Evolutionary conservation across 2,888 invertebrate species (phyloP).

Genomic region (Ametastegia equiseti): DNA sequence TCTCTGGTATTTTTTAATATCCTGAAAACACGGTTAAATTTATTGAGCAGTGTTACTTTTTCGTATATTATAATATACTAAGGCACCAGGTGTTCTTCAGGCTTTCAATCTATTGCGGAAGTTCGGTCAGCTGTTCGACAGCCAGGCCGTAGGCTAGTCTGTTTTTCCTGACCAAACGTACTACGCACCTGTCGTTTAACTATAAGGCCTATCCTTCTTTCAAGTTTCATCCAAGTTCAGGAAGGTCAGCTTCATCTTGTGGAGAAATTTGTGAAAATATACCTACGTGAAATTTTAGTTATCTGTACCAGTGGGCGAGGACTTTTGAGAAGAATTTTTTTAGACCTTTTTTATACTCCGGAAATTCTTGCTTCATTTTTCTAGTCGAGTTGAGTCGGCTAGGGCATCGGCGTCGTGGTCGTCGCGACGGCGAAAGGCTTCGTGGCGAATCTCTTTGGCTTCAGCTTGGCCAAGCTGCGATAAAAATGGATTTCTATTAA

Average conservation of each 20-base stretch:
- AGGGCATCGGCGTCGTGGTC: not conserved
- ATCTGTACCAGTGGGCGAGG: too few relatives aligned
- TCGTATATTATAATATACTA: too few relatives aligned
- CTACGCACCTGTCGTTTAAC: constrained; percentile 30
- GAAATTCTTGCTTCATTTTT: not conserved
- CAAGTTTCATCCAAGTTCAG: not conserved
- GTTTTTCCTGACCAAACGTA: not conserved
- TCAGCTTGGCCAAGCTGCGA: constrained; percentile 16
- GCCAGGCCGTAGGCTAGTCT: not conserved
- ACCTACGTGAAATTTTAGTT: too few relatives aligned
- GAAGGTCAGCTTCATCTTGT: not conserved
- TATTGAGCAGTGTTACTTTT: not conserved
- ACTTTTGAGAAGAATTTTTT: not conserved
- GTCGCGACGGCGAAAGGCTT: constrained; percentile 20
- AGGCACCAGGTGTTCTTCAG: constrained; percentile 24
- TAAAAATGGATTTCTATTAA: constrained; percentile 35
- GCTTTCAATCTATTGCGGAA: constrained; percentile 40
- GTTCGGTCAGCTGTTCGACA: constrained; percentile 46
- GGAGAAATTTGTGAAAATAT: too few relatives aligned
- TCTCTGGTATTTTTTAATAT: too few relatives aligned
- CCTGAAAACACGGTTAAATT: too few relatives aligned
- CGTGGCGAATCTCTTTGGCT: constrained; percentile 38
- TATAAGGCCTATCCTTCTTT: not conserved
- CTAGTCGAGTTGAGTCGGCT: not conserved
- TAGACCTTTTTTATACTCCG: not conserved